Conservation (phyloP, 2,797 vertebrate species). For the Geotrypetes seraphini region DNA sequence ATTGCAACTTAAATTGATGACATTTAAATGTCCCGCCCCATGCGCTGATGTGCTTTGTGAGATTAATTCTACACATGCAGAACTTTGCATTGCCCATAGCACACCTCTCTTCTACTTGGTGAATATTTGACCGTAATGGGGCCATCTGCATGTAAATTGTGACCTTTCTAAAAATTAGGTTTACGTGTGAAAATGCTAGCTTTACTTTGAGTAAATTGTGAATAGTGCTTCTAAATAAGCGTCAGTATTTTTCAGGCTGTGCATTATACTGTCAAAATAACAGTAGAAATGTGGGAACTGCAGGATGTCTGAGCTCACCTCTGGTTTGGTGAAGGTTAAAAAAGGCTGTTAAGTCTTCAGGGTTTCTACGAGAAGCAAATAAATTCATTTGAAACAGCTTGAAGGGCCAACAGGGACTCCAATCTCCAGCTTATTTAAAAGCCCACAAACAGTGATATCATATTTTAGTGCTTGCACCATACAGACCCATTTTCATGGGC, state of each 20-base stretch:
- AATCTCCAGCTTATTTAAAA: neutral
- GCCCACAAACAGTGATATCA: neutral
- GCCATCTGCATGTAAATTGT: too few species aligned
- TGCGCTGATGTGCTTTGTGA: too few species aligned
- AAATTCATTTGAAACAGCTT: neutral
- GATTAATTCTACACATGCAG: too few species aligned
- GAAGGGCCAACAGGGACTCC: slow-evolving; percentile 7
- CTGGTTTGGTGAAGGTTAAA: neutral
- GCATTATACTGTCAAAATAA: slow-evolving; percentile 19
- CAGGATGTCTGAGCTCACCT: slow-evolving; percentile 2
- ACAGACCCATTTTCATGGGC: neutral
- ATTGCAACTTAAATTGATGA: too few species aligned
- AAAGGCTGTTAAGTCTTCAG: neutral
- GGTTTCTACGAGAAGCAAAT: slow-evolving; percentile 1
- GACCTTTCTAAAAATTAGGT: too few species aligned
- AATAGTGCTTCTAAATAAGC: too few species aligned
- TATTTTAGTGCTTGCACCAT: slow-evolving; percentile 12
- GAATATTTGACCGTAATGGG: too few species aligned
- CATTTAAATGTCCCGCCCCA: too few species aligned
- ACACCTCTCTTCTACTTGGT: too few species aligned
- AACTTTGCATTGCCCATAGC: too few species aligned
- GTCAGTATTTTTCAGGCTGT: slow-evolving; percentile 25
- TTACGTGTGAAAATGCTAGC: too few species aligned
- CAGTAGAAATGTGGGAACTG: slow-evolving; percentile 13
- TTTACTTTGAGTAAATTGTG: too few species aligned